Conservation (phyloP, 2,113 vertebrate species). For the Circaetus cinerascens region DNA sequence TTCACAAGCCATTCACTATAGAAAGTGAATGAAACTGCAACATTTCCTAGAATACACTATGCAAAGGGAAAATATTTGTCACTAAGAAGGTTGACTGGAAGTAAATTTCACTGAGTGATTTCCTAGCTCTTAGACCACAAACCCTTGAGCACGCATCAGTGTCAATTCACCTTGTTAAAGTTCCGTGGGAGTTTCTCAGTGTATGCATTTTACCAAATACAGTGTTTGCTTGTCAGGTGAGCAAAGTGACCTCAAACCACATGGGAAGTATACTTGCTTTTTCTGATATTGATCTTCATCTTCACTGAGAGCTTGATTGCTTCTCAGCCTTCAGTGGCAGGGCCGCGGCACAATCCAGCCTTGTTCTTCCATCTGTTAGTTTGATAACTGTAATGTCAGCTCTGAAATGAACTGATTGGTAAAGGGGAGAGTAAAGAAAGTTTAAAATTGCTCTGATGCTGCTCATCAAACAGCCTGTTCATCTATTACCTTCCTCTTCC, state of each 20-base stretch:
- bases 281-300: not conserved
- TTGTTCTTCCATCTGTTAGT: not conserved
- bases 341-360: rapidly evolving
- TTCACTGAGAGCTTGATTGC: not conserved
- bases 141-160: not conserved
- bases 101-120: not conserved
- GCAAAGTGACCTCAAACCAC: not conserved
- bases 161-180: not conserved
- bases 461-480: not conserved
- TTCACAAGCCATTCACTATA: not conserved
- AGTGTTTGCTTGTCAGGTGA: not conserved
- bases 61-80: not conserved
- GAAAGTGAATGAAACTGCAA: not conserved
- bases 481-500: not conserved
- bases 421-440: not conserved
- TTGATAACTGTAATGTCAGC: not conserved
- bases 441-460: not conserved
- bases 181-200: not conserved
- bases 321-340: not conserved
- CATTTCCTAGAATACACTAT: not conserved
- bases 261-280: not conserved
- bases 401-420: not conserved
- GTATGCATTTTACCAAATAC: not conserved
- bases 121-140: not conserved
- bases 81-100: not conserved